Evolutionary conservation across 2,113 vertebrate species (phyloP).

Genomic region (Seriola dumerili): DNA sequence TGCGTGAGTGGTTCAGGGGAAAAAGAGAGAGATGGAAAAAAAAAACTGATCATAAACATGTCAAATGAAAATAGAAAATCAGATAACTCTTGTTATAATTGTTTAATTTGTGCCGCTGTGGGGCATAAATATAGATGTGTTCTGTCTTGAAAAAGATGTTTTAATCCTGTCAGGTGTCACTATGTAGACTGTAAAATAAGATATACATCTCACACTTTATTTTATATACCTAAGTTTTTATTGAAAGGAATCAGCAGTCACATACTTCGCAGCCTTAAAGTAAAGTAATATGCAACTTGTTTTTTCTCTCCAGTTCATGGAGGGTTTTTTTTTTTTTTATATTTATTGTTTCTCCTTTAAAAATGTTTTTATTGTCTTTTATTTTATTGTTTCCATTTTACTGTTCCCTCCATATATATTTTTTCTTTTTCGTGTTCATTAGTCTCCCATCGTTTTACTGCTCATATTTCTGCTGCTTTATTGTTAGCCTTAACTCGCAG

Average conservation of each 20-base stretch:
- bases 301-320: conserved; percentile 5
- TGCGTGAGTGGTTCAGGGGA: no score
- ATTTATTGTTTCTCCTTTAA: conserved; percentile 41
- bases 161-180: not conserved
- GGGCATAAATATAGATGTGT: no score
- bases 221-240: not conserved
- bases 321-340: conserved; percentile 13
- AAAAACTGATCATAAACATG: not conserved
- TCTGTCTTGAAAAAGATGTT: not conserved
- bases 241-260: conserved; percentile 2
- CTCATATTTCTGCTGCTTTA: not conserved
- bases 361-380: conserved; percentile 55
- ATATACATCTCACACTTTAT: not conserved
- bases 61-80: conserved; percentile 3
- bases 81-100: not conserved
- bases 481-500: not conserved
- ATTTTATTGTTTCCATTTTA: conserved; percentile 61
- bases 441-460: conserved; percentile 66
- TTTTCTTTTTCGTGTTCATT: conserved; percentile 54
- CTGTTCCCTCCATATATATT: conserved; percentile 30
- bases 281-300: conserved; percentile 19
- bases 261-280: conserved; percentile 4
- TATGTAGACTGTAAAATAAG: not conserved
- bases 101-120: not conserved
- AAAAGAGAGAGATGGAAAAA: not conserved